Conservation (phyloP, 2,797 vertebrate genomes). For the Phataginus tricuspis region DNA sequence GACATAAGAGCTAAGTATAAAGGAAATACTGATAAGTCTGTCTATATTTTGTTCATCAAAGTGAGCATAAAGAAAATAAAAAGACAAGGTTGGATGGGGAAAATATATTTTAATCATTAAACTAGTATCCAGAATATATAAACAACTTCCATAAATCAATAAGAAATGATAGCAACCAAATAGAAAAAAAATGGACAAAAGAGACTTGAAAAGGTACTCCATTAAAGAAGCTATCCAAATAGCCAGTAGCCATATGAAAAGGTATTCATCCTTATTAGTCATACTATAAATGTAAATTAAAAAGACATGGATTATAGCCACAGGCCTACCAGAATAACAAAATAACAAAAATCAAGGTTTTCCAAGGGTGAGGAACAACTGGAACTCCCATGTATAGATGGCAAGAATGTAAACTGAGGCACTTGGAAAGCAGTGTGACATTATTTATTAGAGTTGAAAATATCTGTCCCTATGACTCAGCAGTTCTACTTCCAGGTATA, state of each 20-base stretch:
- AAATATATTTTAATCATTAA: not conserved
- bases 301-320: not conserved
- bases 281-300: constrained; percentile 10
- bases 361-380: not conserved
- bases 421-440: not conserved
- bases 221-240: not conserved
- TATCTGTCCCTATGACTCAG: not conserved
- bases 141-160: not conserved
- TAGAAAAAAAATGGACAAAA: not conserved
- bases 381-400: not conserved
- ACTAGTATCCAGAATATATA: not conserved
- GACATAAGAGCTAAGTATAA: not conserved
- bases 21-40: not conserved
- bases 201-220: not conserved
- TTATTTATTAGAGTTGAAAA: not conserved
- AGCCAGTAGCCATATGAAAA: not conserved
- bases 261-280: not conserved
- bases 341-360: not conserved
- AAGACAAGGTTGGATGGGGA: not conserved
- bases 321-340: not conserved
- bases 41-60: constrained; percentile 11
- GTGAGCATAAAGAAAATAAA: not conserved
- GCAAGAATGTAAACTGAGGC: not conserved
- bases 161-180: not conserved
- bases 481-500: not conserved